phyloP scores from a whole-genome alignment of 2,797 vertebrate genomes.

The Poliocrania exsul region DNA sequence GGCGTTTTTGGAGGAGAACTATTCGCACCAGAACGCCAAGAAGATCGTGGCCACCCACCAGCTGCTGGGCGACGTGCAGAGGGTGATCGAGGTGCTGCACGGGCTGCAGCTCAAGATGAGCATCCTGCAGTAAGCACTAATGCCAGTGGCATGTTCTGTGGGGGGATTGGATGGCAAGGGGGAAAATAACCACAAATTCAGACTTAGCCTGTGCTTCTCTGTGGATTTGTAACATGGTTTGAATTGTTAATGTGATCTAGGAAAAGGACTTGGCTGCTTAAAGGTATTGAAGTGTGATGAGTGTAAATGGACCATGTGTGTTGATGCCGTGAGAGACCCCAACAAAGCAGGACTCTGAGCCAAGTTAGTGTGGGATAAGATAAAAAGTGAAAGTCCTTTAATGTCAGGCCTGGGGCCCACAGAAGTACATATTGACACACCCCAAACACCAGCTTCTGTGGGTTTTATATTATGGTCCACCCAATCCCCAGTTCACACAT shows the following conservation, averaged over 20 bases:
- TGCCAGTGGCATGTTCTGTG: background rate
- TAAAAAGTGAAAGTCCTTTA: too few relatives aligned
- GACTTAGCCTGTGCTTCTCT: background rate
- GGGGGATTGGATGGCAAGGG: background rate
- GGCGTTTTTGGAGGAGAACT: conserved; percentile 92
- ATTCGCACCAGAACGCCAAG: conserved; percentile 91
- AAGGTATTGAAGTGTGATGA: background rate
- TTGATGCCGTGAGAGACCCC: background rate
- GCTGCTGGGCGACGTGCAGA: conserved; percentile 89
- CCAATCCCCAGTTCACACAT: too few relatives aligned
- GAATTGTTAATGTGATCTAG: background rate
- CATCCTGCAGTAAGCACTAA: conserved; percentile 86
- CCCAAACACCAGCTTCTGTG: too few relatives aligned
- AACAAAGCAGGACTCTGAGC: too few relatives aligned
- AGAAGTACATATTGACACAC: too few relatives aligned
- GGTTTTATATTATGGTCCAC: too few relatives aligned
- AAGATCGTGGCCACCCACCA: conserved; percentile 91
- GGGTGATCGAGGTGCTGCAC: conserved; percentile 88
- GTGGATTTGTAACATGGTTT: background rate
- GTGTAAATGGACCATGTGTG: background rate
- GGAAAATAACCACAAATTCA: background rate
- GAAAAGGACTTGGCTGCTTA: background rate
- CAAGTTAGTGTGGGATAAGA: too few relatives aligned
- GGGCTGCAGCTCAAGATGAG: conserved; percentile 94
- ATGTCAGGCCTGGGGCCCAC: too few relatives aligned